phyloP scores from a whole-genome alignment of 2,888 invertebrate genomes.

The Eledone cirrhosa region DNA sequence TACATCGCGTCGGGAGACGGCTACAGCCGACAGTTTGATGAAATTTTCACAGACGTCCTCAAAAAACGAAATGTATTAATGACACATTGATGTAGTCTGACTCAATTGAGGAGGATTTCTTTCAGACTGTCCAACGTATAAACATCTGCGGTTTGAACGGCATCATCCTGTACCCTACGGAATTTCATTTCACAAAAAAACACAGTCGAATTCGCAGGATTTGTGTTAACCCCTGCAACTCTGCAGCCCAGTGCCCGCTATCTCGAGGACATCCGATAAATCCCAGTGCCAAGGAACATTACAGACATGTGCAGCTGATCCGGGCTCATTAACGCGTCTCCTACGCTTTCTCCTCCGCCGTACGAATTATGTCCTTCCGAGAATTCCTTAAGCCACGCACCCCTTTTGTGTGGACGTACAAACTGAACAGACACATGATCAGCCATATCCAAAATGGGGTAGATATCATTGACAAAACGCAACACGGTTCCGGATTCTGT shows the following conservation, averaged over 20 bases:
- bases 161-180: conserved; percentile 18
- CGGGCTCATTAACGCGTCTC: conserved; percentile 40
- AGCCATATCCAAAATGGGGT: conserved; percentile 43
- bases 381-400: conserved; percentile 29
- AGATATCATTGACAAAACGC: conserved; percentile 35
- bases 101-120: conserved; percentile 29
- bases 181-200: not conserved
- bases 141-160: not conserved
- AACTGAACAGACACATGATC: conserved; percentile 36
- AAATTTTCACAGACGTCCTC: not conserved
- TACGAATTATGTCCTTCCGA: not conserved
- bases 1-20: conserved; percentile 34
- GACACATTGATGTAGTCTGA: conserved; percentile 35
- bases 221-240: conserved; percentile 33
- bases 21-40: not conserved
- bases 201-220: conserved; percentile 37
- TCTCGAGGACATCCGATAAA: conserved; percentile 40
- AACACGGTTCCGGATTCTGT: conserved; percentile 36
- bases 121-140: not conserved
- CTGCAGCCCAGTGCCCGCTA: conserved; percentile 39
- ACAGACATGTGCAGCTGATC: conserved; percentile 47
- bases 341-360: not conserved
- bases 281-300: conserved; percentile 40
- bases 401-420: conserved; percentile 36
- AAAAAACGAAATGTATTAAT: conserved; percentile 23